A percentile compares a stretch with the other conserved stretches of the same genome.
These are phyloP conservation scores for Solea senegalensis DNA, from an alignment of 2,113 vertebrate genomes.

Conservation along the genomic window DNA sequence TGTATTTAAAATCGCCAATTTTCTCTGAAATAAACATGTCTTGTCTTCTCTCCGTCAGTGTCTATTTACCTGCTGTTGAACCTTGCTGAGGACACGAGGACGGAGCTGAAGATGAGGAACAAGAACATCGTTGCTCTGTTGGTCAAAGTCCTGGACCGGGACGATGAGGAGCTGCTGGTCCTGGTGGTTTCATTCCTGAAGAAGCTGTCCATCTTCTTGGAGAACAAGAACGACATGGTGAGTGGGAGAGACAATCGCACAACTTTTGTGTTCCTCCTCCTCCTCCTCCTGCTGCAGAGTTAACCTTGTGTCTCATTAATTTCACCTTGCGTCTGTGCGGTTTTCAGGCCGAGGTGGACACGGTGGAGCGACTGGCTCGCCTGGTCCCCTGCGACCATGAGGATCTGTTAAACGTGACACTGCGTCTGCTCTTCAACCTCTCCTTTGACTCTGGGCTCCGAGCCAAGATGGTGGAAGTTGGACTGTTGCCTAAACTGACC, in stretches of 20 bases:
- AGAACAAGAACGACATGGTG: constrained; percentile 99
- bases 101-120: constrained; percentile 98
- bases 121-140: constrained; percentile 96
- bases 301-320: neutral
- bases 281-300: neutral
- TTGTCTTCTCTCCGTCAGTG: constrained; percentile 74
- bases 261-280: too few species aligned
- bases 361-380: constrained; percentile 89
- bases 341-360: constrained; percentile 91
- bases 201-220: constrained; percentile 97
- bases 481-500: constrained; percentile 93
- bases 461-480: constrained; percentile 96
- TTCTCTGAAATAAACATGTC: too few species aligned
- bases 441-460: constrained; percentile 97
- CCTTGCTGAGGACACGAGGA: constrained; percentile 94
- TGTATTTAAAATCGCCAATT: too few species aligned
- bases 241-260: neutral
- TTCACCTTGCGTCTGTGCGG: constrained; percentile 1
- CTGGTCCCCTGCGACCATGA: constrained; percentile 97
- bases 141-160: constrained; percentile 92
- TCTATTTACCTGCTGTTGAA: constrained; percentile 94
- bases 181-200: constrained; percentile 96
- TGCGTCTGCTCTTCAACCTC: constrained; percentile 92
- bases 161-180: constrained; percentile 93
- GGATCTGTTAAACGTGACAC: constrained; percentile 92